Evolutionary conservation across 2,888 invertebrate species (phyloP).

Genomic region (Pristionchus fissidentatus): DNA sequence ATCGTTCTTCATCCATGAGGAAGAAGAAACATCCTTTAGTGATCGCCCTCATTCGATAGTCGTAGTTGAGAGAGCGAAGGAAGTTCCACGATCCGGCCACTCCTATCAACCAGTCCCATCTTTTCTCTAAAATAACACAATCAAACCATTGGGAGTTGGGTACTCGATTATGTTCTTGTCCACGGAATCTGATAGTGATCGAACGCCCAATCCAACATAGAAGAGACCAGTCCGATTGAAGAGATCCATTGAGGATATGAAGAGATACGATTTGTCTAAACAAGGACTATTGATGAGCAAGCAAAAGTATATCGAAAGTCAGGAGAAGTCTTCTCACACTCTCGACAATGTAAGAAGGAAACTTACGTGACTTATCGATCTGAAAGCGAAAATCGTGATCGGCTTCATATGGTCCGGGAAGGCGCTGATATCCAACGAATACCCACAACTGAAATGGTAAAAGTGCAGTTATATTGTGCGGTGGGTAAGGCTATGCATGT

Average conservation of each 20-base stretch:
- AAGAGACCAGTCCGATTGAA: constrained; percentile 62
- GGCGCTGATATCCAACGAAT: constrained; percentile 61
- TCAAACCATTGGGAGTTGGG: background rate
- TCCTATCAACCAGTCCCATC: no score
- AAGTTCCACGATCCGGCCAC: constrained; percentile 49
- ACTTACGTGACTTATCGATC: constrained; percentile 38
- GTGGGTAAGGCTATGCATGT: no score
- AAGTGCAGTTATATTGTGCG: no score
- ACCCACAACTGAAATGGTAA: constrained; percentile 50
- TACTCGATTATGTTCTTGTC: background rate
- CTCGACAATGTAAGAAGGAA: background rate
- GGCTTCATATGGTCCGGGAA: constrained; percentile 59
- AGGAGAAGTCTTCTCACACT: no score
- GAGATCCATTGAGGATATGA: constrained; percentile 54
- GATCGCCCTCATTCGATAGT: constrained; percentile 57
- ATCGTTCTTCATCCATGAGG: constrained; percentile 53
- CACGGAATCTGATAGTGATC: constrained; percentile 39
- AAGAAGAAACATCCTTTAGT: constrained; percentile 66
- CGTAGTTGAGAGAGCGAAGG: constrained; percentile 50
- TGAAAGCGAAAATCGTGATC: constrained; percentile 57
- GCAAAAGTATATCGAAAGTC: no score
- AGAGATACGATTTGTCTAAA: constrained; percentile 55
- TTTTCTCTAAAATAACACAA: no score
- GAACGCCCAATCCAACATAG: constrained; percentile 61
- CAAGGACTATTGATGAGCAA: no score